phyloP scores from a whole-genome alignment of 2,113 vertebrate genomes.

The Mesitornis unicolor region DNA sequence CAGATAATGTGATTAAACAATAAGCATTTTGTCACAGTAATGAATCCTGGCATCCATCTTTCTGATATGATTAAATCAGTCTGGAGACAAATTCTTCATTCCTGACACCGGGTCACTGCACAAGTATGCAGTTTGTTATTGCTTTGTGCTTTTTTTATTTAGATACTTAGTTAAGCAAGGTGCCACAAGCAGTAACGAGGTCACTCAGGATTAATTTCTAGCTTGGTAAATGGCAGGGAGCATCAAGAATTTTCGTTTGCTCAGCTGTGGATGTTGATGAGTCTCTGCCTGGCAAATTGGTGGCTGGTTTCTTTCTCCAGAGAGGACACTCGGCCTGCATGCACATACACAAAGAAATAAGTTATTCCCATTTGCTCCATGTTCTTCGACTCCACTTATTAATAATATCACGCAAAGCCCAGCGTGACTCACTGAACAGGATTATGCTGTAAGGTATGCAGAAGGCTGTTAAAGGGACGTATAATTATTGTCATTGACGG shows the following conservation, averaged over 20 bases:
- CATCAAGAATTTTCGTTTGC: rapidly evolving
- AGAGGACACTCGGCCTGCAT: not conserved
- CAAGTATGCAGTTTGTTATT: not conserved
- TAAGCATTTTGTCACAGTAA: conserved; percentile 47
- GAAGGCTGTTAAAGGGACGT: not conserved
- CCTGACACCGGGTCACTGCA: not conserved
- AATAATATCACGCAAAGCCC: not conserved
- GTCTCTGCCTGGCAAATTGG: not conserved
- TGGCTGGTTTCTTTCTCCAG: not conserved
- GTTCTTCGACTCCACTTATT: not conserved
- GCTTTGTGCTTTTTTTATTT: not conserved
- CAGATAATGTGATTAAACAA: conserved; percentile 37
- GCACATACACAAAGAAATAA: not conserved
- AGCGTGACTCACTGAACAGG: not conserved
- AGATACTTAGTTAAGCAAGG: not conserved
- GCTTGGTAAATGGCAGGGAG: not conserved
- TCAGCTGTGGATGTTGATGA: not conserved
- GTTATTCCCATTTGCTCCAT: rapidly evolving
- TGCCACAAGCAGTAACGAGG: not conserved
- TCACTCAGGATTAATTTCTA: not conserved
- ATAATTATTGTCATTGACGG: not conserved
- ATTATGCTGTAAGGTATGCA: not conserved
- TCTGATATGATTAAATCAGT: conserved; percentile 51
- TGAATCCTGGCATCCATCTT: conserved; percentile 41
- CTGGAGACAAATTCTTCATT: conserved; percentile 20